Conservation (phyloP, 2,113 vertebrate species). For the Lipotes vexillifer region DNA sequence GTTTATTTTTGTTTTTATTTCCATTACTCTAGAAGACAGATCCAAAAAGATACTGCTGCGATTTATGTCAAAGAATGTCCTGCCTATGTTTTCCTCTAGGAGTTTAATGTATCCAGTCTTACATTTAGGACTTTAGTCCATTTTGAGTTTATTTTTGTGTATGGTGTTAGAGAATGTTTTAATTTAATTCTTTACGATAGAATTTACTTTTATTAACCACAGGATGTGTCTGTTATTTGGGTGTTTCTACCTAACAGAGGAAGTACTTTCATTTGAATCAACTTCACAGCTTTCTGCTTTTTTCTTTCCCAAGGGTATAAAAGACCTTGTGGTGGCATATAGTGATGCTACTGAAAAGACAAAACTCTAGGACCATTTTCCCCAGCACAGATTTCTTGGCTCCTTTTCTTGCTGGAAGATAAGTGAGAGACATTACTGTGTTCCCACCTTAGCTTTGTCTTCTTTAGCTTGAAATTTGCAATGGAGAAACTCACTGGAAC, state of each 20-base stretch:
- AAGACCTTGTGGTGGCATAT: neutral
- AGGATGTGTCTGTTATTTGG: neutral
- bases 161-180: neutral
- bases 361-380: neutral
- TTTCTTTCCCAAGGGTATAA: neutral
- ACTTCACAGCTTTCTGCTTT: neutral
- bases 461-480: neutral
- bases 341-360: neutral
- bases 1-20: too few relatives aligned
- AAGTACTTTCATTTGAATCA: neutral
- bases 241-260: neutral
- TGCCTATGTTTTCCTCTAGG: too few relatives aligned
- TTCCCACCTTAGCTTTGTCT: neutral
- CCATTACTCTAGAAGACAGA: too few relatives aligned
- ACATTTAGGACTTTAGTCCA: too few relatives aligned
- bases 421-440: neutral
- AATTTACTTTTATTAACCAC: neutral
- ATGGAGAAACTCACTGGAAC: neutral
- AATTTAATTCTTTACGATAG: neutral
- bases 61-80: too few relatives aligned
- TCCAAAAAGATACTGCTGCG: too few relatives aligned
- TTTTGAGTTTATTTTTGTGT: neutral
- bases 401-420: neutral
- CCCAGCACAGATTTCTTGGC: neutral
- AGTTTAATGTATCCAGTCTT: too few relatives aligned